phyloP scores from a whole-genome alignment of 1,140 invertebrate genomes.

The Drosophila truncata region DNA sequence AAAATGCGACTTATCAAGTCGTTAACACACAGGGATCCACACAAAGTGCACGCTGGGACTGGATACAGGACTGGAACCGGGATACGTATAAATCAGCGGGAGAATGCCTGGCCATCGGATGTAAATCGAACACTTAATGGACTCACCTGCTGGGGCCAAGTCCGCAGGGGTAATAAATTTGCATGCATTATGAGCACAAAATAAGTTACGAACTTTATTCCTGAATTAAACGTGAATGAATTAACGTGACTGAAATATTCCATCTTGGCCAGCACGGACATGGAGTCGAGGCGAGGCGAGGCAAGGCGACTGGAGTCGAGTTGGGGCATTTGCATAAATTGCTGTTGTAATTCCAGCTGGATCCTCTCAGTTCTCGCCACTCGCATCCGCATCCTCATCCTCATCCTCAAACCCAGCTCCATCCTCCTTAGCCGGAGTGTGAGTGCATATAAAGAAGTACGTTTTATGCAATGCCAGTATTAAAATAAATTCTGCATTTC shows the following conservation, averaged over 20 bases:
- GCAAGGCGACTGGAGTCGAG: slow-evolving; percentile 16
- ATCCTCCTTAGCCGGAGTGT: slow-evolving; percentile 7
- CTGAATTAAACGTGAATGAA: slow-evolving; percentile 73
- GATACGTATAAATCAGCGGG: slow-evolving; percentile 55
- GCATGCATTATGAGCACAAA: slow-evolving; percentile 75
- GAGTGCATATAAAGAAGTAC: slow-evolving; percentile 65
- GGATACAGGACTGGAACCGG: slow-evolving; percentile 3
- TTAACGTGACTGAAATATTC: slow-evolving; percentile 83
- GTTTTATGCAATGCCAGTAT: slow-evolving; percentile 74
- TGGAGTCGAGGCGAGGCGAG: slow-evolving; percentile 2
- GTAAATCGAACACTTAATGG: slow-evolving; percentile 82
- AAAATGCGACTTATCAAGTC: slow-evolving; percentile 66
- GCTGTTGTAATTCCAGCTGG: slow-evolving; percentile 46
- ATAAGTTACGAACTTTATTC: slow-evolving; percentile 80
- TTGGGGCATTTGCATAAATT: slow-evolving; percentile 70
- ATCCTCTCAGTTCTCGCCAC: too few relatives aligned
- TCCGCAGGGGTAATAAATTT: slow-evolving; percentile 60
- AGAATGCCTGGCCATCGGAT: slow-evolving; percentile 38
- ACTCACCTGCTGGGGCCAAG: slow-evolving; percentile 53
- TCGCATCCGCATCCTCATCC: slow-evolving; percentile 9
- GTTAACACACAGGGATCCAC: slow-evolving; percentile 41
- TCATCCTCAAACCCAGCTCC: neutral
- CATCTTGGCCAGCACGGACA: slow-evolving; percentile 51
- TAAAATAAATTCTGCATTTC: slow-evolving; percentile 75
- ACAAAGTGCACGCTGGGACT: slow-evolving; percentile 55